phyloP scores from a whole-genome alignment of 2,888 invertebrate species.

The Acholoe squamosa region DNA sequence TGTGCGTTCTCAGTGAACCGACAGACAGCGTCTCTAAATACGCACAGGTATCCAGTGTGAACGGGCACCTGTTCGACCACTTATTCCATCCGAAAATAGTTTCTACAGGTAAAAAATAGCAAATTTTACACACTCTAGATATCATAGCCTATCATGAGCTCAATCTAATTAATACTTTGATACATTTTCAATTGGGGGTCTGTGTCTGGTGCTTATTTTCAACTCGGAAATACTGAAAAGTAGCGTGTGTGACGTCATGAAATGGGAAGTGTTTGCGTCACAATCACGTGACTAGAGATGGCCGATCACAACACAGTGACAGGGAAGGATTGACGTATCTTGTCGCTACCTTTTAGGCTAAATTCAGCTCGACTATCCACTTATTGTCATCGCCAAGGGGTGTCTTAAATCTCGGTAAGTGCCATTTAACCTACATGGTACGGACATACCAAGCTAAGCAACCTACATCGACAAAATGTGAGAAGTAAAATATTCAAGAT shows the following conservation, averaged over 20 bases:
- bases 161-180: too few relatives aligned
- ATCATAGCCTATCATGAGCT: too few relatives aligned
- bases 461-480: constrained; percentile 4
- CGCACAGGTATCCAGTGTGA: neutral
- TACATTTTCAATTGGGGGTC: too few relatives aligned
- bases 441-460: neutral
- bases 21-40: neutral
- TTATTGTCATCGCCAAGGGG: neutral
- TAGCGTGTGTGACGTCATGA: constrained; percentile 37
- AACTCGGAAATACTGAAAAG: neutral
- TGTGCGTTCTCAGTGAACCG: neutral
- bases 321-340: constrained; percentile 25
- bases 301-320: constrained; percentile 58
- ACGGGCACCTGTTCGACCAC: neutral
- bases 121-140: too few relatives aligned
- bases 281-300: constrained; percentile 62
- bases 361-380: neutral
- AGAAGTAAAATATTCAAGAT: constrained; percentile 58
- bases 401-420: constrained; percentile 51
- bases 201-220: too few relatives aligned
- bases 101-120: too few relatives aligned
- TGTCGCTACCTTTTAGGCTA: neutral
- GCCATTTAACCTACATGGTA: neutral
- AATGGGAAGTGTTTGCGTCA: constrained; percentile 54
- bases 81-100: too few relatives aligned